These are phyloP conservation scores for Caenorhabditis briggsae DNA, from an alignment of 1,140 invertebrate genomes.

Conservation along the genomic window DNA sequence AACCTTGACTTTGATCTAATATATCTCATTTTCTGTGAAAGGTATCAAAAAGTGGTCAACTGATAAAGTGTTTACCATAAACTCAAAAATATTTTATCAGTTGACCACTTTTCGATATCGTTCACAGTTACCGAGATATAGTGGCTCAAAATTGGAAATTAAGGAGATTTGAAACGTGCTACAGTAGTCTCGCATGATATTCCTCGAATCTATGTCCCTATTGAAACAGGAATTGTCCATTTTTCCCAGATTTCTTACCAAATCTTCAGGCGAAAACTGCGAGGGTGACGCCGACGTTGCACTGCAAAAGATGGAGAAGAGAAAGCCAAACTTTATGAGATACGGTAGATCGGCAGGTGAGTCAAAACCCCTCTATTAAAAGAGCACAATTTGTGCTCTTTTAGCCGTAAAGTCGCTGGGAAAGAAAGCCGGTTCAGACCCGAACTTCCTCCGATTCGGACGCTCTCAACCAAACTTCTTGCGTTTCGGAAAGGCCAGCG, in stretches of 20 bases:
- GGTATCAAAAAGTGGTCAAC: no score
- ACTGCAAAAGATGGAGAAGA: slow-evolving; percentile 71
- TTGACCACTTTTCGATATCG: no score
- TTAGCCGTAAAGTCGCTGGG: slow-evolving; percentile 67
- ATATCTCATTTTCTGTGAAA: no score
- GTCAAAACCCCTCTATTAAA: slow-evolving; percentile 56
- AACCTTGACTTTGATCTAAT: no score
- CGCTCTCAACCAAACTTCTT: slow-evolving; percentile 71
- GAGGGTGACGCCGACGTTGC: slow-evolving; percentile 67
- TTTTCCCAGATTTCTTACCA: background rate
- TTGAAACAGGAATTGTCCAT: background rate
- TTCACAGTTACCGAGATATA: no score
- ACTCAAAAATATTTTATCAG: no score
- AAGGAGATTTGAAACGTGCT: no score
- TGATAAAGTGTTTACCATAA: no score
- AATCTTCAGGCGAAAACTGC: slow-evolving; percentile 68
- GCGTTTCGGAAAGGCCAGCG: slow-evolving; percentile 68
- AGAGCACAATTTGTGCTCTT: slow-evolving; percentile 69
- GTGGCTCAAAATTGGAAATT: no score
- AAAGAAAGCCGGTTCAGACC: slow-evolving; percentile 65
- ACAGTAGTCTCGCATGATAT: no score
- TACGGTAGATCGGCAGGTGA: slow-evolving; percentile 67
- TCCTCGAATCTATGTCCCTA: no score
- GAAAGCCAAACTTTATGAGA: slow-evolving; percentile 74
- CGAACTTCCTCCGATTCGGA: slow-evolving; percentile 70